phyloP scores from a whole-genome alignment of 2,888 invertebrate genomes.

The Phasia obesa region DNA sequence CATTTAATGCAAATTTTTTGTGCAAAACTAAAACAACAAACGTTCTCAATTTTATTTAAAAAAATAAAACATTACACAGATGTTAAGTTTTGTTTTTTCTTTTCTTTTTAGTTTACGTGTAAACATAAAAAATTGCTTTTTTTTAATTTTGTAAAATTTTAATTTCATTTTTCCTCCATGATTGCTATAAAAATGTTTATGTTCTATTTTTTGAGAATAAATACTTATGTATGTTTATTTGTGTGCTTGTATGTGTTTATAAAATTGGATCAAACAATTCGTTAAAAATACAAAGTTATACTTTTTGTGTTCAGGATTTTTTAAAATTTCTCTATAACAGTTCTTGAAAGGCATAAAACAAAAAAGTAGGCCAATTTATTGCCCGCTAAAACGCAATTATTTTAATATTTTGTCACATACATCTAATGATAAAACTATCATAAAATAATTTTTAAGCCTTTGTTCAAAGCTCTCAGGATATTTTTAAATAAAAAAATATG shows the following conservation, averaged over 20 bases:
- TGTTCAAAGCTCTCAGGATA: no score
- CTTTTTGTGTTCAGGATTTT: no score
- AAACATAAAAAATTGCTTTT: conserved; percentile 17
- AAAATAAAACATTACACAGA: conserved; percentile 23
- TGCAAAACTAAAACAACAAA: conserved; percentile 17
- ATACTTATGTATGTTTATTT: not conserved
- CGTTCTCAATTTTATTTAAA: not conserved
- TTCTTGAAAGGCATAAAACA: no score
- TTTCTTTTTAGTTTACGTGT: conserved; percentile 15
- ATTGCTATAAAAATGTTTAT: conserved; percentile 35
- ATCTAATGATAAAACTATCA: no score
- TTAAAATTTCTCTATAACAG: no score
- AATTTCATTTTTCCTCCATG: not conserved
- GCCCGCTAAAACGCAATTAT: no score
- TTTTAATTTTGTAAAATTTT: not conserved
- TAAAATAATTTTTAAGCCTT: no score
- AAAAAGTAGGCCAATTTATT: no score
- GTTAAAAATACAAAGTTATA: not conserved
- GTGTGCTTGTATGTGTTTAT: not conserved
- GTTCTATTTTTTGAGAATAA: conserved; percentile 29
- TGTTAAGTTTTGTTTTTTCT: conserved; percentile 10
- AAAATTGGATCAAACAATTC: not conserved
- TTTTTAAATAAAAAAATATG: no score
- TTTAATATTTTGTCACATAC: no score
- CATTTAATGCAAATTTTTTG: not conserved